Percentiles rank a stretch among this genome's conserved stretches.
phyloP scores from a whole-genome alignment of 2,113 vertebrate genomes.

The Myocastor coypus region DNA sequence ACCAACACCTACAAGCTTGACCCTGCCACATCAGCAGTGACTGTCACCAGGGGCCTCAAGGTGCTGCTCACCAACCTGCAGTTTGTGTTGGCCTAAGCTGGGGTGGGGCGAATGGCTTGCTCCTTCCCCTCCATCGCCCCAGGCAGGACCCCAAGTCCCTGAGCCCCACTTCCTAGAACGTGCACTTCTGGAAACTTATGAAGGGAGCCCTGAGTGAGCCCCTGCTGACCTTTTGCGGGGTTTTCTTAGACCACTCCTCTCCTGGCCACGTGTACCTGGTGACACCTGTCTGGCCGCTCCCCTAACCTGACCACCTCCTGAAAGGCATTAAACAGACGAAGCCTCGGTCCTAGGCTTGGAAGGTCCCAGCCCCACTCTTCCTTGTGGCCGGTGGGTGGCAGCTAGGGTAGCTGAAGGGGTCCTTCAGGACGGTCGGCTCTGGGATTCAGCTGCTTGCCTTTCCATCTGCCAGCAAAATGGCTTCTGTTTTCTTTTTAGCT shows the following conservation, averaged over 20 bases:
- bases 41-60: conserved; percentile 96
- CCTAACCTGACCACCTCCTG: neutral
- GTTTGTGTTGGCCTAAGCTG: conserved; percentile 95
- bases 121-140: neutral
- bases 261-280: neutral
- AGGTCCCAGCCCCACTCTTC: neutral
- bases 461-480: conserved; percentile 38
- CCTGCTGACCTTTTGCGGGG: neutral
- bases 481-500: conserved; percentile 71
- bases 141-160: neutral
- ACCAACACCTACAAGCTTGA: conserved; percentile 98
- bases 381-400: neutral
- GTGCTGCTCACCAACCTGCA: conserved; percentile 98
- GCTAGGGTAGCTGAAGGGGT: conserved; percentile 56
- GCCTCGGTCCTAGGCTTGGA: neutral
- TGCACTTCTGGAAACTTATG: neutral
- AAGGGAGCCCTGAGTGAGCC: neutral
- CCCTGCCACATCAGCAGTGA: conserved; percentile 96
- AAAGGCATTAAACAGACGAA: conserved; percentile 11
- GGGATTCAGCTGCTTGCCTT: conserved; percentile 38
- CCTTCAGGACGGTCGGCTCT: conserved; percentile 58
- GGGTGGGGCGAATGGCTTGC: neutral
- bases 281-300: neutral
- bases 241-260: conserved; percentile 25
- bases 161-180: neutral